Evolutionary conservation across 2,113 vertebrate genomes (phyloP), one percentile per base, ranked within the genome.

Genomic region (Sarotherodon lohbergeri): DNA sequence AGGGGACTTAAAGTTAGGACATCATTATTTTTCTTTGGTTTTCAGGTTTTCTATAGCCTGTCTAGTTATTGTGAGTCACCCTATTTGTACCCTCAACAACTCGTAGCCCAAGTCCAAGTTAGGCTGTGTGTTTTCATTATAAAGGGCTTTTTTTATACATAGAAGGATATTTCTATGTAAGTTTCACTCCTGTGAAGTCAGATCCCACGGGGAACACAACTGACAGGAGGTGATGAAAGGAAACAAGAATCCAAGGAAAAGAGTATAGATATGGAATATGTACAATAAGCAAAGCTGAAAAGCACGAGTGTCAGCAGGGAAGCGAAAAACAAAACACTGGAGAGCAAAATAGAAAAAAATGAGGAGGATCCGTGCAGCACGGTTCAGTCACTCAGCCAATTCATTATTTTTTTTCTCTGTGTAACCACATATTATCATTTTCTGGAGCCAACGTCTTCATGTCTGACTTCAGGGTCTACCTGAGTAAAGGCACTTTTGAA

Each of bases 1-100:
- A 66, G 61, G 61, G 5, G 48, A 19, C 84, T 89, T 78, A 88
- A 88, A 91, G 90, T 91, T 81, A 27, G 81, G 46, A 55, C 90
- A 90, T 93, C 91, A 88, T 93, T 94, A 92, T 93, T 92, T 92
- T 83, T 36, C 16, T 63, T 50, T 71, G 5, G 36, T 79, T 89
- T 81, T 83, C n/a, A 34, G 50, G 29, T 91, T 59, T 83, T 63
- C 55, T 59, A 43, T 68, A 46, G 12, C 14, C 27, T 52, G 39
- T 27, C 46, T 73, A 59, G 50, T 5, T 9, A 6, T 56, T 9
- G 8, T 59, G 13, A 4, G 17, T 43, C 6, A 24, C 66, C 39
- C 57, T 76, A 43, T 88, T 86, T 46, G 56, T 71, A 32, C 57
- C 81, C 39, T 22, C 12, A 90, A 63, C 78, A 48, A 66, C 55